These are phyloP conservation scores for Heteromormyrus szaboi DNA, from an alignment of 2,797 vertebrate species.

Conservation along the genomic window DNA sequence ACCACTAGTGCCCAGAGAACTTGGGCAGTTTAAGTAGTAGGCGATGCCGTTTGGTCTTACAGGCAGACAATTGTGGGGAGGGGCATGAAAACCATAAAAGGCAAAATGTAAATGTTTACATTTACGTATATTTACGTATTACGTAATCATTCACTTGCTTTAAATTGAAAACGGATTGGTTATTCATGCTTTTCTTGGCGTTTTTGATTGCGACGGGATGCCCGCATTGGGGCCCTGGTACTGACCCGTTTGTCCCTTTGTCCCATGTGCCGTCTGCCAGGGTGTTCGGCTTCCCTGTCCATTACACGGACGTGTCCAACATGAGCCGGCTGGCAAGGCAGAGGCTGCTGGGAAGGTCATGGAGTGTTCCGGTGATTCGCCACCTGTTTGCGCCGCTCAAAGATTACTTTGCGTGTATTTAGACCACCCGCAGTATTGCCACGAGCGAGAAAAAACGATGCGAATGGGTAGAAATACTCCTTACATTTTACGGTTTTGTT, in stretches of 20 bases:
- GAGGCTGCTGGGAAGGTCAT: constrained; percentile 91
- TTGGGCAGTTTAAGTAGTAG: neutral
- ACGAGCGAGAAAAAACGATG: constrained; percentile 30
- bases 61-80: neutral
- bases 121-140: neutral
- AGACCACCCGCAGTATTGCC: neutral
- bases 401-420: constrained; percentile 92
- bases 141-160: neutral
- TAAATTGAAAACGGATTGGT: too few relatives aligned
- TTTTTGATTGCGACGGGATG: neutral
- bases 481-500: constrained; percentile 53
- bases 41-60: neutral
- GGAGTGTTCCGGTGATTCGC: constrained; percentile 96
- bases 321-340: constrained; percentile 97
- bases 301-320: constrained; percentile 98
- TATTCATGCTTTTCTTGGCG: neutral
- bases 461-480: constrained; percentile 50
- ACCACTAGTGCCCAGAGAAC: neutral
- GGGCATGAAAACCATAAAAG: neutral
- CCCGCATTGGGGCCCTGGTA: neutral
- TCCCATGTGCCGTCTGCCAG: constrained; percentile 44
- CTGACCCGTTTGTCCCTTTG: neutral
- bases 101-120: neutral
- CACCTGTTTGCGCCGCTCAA: constrained; percentile 98
- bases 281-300: constrained; percentile 94